Evolutionary conservation across 2,888 invertebrate genomes (phyloP).

Genomic region (Mystacides longicornis): DNA sequence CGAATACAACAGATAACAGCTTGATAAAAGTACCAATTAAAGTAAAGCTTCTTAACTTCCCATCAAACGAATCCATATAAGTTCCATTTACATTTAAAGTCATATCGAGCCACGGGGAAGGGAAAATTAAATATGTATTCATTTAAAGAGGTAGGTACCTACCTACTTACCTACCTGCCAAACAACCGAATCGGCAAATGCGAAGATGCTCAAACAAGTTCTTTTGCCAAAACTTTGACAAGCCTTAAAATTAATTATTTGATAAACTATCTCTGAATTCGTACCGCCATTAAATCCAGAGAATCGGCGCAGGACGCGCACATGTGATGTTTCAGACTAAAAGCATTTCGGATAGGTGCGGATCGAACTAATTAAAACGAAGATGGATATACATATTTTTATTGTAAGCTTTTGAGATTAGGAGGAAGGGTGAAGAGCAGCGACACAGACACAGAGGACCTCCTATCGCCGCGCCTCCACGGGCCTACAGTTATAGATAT

Average conservation of each 20-base stretch:
- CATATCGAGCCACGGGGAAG: no score
- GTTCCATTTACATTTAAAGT: no score
- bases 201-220: not conserved
- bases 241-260: not conserved
- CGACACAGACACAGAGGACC: slow-evolving; percentile 5
- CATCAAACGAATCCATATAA: no score
- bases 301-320: not conserved
- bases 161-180: no score
- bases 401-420: not conserved
- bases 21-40: no score
- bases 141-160: no score
- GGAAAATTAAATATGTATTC: no score
- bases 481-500: slow-evolving; percentile 16
- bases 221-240: not conserved
- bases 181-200: no score
- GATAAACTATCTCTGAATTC: slow-evolving; percentile 1
- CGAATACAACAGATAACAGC: no score
- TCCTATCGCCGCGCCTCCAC: slow-evolving; percentile 21
- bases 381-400: not conserved
- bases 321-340: not conserved
- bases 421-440: no score
- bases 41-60: no score
- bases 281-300: not conserved
- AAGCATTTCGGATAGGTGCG: slow-evolving; percentile 1
- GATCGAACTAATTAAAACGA: not conserved